These are phyloP conservation scores for Cavia porcellus DNA, from an alignment of 2,113 vertebrate genomes.

Conservation along the genomic window DNA sequence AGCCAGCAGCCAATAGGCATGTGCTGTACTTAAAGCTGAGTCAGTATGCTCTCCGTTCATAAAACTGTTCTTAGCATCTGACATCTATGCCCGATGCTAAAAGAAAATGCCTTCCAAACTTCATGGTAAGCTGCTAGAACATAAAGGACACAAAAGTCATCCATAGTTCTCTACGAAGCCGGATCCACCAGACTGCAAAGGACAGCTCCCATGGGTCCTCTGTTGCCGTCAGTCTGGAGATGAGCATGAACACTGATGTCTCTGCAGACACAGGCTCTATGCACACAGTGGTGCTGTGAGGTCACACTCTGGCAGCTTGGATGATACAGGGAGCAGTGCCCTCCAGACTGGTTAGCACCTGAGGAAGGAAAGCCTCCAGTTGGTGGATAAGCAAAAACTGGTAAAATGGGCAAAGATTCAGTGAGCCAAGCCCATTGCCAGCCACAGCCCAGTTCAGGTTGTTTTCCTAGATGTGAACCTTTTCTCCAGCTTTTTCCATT, in stretches of 20 bases:
- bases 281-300: not conserved
- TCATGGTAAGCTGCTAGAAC: not conserved
- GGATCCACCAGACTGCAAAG: not conserved
- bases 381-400: not conserved
- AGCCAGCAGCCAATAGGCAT: not conserved
- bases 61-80: not conserved
- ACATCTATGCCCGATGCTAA: conserved; percentile 21
- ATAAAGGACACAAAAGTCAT: not conserved
- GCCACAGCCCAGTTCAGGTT: not conserved
- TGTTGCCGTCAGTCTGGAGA: not conserved
- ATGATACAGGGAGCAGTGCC: not conserved
- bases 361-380: not conserved
- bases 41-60: not conserved
- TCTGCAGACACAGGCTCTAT: not conserved
- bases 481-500: not conserved
- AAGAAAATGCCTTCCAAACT: not conserved
- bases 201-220: not conserved
- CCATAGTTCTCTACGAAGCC: not conserved
- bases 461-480: not conserved
- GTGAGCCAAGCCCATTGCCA: not conserved
- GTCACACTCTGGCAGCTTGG: not conserved
- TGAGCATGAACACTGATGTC: not conserved
- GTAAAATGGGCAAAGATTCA: not conserved
- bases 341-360: not conserved
- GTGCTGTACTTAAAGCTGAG: not conserved